A percentile compares a stretch with the other conserved stretches of the same genome.
phyloP scores from a whole-genome alignment of 2,113 vertebrate genomes.

The Leucopternis melanops region DNA sequence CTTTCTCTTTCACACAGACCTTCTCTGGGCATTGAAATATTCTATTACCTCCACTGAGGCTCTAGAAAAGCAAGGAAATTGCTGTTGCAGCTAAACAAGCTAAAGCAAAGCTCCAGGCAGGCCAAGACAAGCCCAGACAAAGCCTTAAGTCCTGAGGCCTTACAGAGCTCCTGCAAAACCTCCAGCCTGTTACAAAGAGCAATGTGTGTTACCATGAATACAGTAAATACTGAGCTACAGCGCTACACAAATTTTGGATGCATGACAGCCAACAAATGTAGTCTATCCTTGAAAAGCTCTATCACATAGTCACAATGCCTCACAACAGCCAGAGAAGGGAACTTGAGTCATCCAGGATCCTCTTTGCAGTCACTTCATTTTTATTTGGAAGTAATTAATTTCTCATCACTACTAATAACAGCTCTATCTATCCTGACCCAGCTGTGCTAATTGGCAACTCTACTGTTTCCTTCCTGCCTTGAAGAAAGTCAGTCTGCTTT shows the following conservation, averaged over 20 bases:
- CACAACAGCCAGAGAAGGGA: not conserved
- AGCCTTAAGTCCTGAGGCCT: not conserved
- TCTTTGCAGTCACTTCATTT: not conserved
- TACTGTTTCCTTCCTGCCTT: not conserved
- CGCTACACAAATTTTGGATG: not conserved
- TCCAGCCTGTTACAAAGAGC: not conserved
- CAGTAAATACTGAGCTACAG: not conserved
- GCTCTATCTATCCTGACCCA: not conserved
- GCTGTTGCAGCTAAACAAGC: not conserved
- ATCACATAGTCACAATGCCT: not conserved
- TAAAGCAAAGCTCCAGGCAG: not conserved
- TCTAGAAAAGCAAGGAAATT: not conserved
- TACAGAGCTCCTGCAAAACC: not conserved
- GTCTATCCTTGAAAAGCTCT: not conserved
- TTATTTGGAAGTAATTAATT: not conserved
- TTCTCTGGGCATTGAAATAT: not conserved
- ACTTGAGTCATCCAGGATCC: not conserved
- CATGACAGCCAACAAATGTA: not conserved
- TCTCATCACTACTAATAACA: not conserved
- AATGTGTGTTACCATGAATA: not conserved
- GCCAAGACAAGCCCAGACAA: conserved; percentile 8
- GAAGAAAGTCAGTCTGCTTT: not conserved
- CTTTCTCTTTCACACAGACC: not conserved
- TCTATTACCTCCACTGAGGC: not conserved
- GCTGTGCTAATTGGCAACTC: not conserved